phyloP scores from a whole-genome alignment of 2,888 invertebrate genomes.

The Lordiphosa andalusiaca region DNA sequence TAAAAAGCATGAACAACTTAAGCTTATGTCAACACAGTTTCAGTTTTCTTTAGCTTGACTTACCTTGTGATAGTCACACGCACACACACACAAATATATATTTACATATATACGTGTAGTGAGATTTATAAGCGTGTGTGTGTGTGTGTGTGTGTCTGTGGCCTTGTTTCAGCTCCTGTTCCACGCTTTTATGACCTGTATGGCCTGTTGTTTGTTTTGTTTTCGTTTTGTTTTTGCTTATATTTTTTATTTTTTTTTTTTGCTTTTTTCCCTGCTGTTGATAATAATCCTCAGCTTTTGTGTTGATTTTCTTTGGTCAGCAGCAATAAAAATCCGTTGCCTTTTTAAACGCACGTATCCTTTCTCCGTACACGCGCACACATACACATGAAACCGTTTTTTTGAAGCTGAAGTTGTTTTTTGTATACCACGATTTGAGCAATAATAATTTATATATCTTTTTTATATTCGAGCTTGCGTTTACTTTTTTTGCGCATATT shows the following conservation, averaged over 20 bases:
- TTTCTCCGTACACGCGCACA: slow-evolving; percentile 27
- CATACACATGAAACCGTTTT: slow-evolving; percentile 5
- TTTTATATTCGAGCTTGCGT: no score
- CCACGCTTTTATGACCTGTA: slow-evolving; percentile 25
- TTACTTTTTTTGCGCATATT: no score
- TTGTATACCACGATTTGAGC: not conserved
- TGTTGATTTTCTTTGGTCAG: slow-evolving; percentile 27
- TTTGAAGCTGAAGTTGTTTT: not conserved
- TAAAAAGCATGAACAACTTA: slow-evolving; percentile 22
- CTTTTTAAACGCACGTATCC: slow-evolving; percentile 27
- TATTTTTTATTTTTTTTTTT: slow-evolving; percentile 21
- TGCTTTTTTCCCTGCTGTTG: slow-evolving; percentile 14
- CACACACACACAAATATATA: slow-evolving; percentile 16
- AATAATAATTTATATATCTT: no score
- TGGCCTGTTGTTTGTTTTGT: slow-evolving; percentile 20
- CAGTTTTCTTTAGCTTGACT: slow-evolving; percentile 47
- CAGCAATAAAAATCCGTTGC: slow-evolving; percentile 34
- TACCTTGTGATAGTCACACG: slow-evolving; percentile 45
- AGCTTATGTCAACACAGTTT: slow-evolving; percentile 24
- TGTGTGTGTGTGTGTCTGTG: not conserved
- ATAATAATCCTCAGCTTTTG: slow-evolving; percentile 47
- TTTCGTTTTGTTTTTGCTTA: slow-evolving; percentile 15
- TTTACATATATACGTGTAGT: slow-evolving; percentile 3
- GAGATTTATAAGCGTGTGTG: slow-evolving; percentile 14
- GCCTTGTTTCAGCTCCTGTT: slow-evolving; percentile 9